Evolutionary conservation across 2,888 invertebrate species (phyloP), one percentile per base, ranked within the genome.

Genomic region (Uloborus plumipes): DNA sequence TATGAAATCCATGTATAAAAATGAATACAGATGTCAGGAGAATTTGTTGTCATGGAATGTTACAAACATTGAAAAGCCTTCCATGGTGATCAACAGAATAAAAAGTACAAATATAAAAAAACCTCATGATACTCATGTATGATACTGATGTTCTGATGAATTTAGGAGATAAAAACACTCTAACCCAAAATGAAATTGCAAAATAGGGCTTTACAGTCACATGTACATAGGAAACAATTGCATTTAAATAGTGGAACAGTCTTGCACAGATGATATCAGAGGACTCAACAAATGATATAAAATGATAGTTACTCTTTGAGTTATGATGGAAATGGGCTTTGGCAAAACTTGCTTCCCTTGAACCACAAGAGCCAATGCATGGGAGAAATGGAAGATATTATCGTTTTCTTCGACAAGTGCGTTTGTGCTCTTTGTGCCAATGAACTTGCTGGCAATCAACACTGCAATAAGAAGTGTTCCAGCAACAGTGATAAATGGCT

Each of bases 401-500:
- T 62, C 84, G 84, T 88, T 93, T 93, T 87, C 94, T 91, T 79
- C 93, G 90, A 88, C 94, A 94, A 16, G 92, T 92, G 87, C 93
- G 92, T 88, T 94, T 94, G 89, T 94, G 94, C 87, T 94, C 94
- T 67, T 92, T 92, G 87, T 93, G 93, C 94, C 94, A 94, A 88
- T 94, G 94, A 59, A 92, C 91, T 87, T 94, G 94, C 87, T 95
- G 95, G 87, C 96, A 96, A 59, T 93, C 93, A 65, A 92, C 92
- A 78, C 94, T 94, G 90, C 94, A 96, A 89, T 96, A 96, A 0
- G 95, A 94, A 0, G 95, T 95, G 88, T 94, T 94, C 93, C 95
- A 95, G 88, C 96, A 96, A 88, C 95, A 96, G 88, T 95, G 94
- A 88, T 95, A 95, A 88, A 94, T 94, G 0, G 95, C 95, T 89